phyloP scores from a whole-genome alignment of 92 coral and sea anemone species.

The Siderastrea radians region DNA sequence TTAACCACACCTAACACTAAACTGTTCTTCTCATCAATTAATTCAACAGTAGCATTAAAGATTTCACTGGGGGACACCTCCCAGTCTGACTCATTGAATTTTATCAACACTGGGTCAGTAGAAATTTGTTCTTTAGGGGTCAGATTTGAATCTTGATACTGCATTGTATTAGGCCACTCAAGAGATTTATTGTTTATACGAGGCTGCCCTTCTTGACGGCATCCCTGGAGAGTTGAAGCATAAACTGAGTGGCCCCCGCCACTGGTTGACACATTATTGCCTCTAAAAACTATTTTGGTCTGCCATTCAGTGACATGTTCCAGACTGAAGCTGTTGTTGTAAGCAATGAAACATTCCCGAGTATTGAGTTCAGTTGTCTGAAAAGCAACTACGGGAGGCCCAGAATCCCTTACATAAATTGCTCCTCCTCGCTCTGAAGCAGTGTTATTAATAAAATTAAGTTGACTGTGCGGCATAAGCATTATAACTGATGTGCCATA shows the following conservation, averaged over 20 bases:
- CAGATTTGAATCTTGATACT: slow-evolving; percentile 26
- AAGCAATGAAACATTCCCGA: slow-evolving; percentile 84
- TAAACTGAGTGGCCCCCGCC: slow-evolving; percentile 89
- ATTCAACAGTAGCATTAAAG: slow-evolving; percentile 73
- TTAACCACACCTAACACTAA: slow-evolving; percentile 84
- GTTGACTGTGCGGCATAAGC: slow-evolving; percentile 73
- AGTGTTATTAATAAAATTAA: slow-evolving; percentile 66
- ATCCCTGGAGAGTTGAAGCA: slow-evolving; percentile 89
- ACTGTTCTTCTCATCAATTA: slow-evolving; percentile 88
- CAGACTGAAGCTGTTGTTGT: slow-evolving; percentile 42
- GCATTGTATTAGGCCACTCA: slow-evolving; percentile 69
- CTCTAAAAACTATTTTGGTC: slow-evolving; percentile 72
- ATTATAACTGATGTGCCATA: slow-evolving; percentile 84
- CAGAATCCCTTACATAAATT: slow-evolving; percentile 72
- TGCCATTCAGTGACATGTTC: slow-evolving; percentile 62
- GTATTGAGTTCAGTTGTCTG: slow-evolving; percentile 86
- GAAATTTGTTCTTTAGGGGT: slow-evolving; percentile 72
- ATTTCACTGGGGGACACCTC: slow-evolving; percentile 76
- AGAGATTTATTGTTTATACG: slow-evolving; percentile 79
- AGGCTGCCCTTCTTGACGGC: slow-evolving; percentile 74
- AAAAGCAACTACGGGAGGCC: slow-evolving; percentile 92
- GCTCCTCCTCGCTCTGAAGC: slow-evolving; percentile 93
- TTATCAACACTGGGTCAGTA: slow-evolving; percentile 85
- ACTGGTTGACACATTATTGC: slow-evolving; percentile 69
- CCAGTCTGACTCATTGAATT: slow-evolving; percentile 76